Evolutionary conservation across 2,797 vertebrate genomes (phyloP).

Genomic region (Sciurus vulgaris): DNA sequence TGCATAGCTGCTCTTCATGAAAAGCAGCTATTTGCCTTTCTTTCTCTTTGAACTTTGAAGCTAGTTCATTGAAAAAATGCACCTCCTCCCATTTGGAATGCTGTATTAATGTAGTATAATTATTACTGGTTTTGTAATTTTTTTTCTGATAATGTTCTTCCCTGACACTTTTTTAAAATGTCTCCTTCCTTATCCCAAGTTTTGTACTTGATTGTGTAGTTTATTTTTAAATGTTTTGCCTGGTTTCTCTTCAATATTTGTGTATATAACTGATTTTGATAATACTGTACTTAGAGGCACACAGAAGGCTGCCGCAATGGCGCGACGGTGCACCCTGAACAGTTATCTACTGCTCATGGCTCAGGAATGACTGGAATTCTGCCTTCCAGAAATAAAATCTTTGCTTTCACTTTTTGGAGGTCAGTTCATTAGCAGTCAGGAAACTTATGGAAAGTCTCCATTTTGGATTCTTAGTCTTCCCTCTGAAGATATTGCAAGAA

Average conservation of each 20-base stretch:
- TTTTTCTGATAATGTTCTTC: slow-evolving; percentile 84
- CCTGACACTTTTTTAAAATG: slow-evolving; percentile 65
- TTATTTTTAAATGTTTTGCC: slow-evolving; percentile 85
- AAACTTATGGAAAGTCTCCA: no score
- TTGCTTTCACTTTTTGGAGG: no score
- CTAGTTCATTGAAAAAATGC: slow-evolving; percentile 90
- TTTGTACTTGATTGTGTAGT: slow-evolving; percentile 86
- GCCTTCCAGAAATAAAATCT: no score
- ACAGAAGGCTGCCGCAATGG: no score
- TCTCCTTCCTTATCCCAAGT: slow-evolving; percentile 67
- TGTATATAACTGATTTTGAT: slow-evolving; percentile 86
- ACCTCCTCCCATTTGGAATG: slow-evolving; percentile 84
- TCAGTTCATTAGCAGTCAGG: no score
- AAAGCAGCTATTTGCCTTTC: slow-evolving; percentile 83
- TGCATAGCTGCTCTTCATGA: slow-evolving; percentile 86
- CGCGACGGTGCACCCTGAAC: no score
- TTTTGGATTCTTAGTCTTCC: no score
- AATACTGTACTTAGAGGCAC: slow-evolving; percentile 85
- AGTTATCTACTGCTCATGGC: no score
- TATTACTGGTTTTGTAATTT: slow-evolving; percentile 86
- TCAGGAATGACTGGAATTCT: no score
- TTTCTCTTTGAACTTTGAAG: slow-evolving; percentile 87
- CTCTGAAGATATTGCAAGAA: no score
- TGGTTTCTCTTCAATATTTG: slow-evolving; percentile 81
- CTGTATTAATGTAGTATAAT: slow-evolving; percentile 89